A percentile compares a stretch with the other conserved stretches of the same genome.
Conservation (phyloP, 2,797 vertebrate genomes). For the Coracias cyanogaster region DNA sequence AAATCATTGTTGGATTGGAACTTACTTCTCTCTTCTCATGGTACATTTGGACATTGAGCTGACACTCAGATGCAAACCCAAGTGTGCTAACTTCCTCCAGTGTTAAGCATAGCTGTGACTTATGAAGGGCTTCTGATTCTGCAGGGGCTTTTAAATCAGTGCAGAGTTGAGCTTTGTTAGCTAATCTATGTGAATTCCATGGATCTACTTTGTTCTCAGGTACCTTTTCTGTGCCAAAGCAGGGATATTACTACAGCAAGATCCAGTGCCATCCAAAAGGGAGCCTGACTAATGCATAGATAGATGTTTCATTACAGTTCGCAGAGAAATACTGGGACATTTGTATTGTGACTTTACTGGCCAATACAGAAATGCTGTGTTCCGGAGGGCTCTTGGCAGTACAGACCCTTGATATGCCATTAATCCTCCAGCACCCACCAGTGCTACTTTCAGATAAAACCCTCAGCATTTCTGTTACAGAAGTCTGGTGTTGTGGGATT, state of each 20-base stretch:
- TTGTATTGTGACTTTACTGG: background rate
- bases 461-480: background rate
- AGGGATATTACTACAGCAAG: background rate
- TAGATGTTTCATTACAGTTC: background rate
- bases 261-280: background rate
- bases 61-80: background rate
- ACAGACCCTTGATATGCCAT: background rate
- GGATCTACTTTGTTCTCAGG: background rate
- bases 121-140: background rate
- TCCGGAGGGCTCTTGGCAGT: background rate
- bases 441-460: background rate
- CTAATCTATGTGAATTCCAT: background rate
- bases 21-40: background rate
- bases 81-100: background rate
- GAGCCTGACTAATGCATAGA: background rate
- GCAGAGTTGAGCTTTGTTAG: background rate
- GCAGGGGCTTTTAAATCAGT: background rate
- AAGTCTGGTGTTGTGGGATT: slow-evolving; percentile 12
- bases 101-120: background rate
- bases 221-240: background rate
- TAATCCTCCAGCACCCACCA: background rate
- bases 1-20: background rate
- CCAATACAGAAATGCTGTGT: background rate
- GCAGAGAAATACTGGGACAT: background rate
- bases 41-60: background rate